phyloP scores from a whole-genome alignment of 2,888 invertebrate genomes.

The Nemotelus pantherinus region DNA sequence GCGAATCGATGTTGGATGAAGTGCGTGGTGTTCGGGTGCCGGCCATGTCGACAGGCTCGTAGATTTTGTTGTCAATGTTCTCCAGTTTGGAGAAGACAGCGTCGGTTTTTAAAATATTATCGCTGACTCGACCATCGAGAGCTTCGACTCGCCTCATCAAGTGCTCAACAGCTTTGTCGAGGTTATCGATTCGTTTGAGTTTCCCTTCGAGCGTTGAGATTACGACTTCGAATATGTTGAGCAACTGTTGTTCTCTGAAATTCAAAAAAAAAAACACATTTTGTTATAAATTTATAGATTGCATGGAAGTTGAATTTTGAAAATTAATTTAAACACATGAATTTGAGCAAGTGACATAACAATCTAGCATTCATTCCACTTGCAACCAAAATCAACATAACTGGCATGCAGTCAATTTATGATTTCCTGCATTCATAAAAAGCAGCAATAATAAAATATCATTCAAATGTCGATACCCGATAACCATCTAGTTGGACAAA shows the following conservation, averaged over 20 bases:
- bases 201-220: slow-evolving; percentile 89
- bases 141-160: slow-evolving; percentile 86
- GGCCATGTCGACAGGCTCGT: slow-evolving; percentile 64
- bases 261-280: slow-evolving; percentile 57
- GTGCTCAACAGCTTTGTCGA: slow-evolving; percentile 88
- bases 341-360: too few species aligned
- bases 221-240: slow-evolving; percentile 89
- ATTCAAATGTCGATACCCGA: too few species aligned
- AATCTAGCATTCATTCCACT: too few species aligned
- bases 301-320: too few species aligned
- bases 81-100: slow-evolving; percentile 81
- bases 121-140: slow-evolving; percentile 81
- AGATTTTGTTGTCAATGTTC: slow-evolving; percentile 78
- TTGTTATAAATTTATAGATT: too few species aligned
- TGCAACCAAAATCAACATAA: too few species aligned
- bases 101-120: slow-evolving; percentile 86
- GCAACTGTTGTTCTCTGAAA: slow-evolving; percentile 87
- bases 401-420: too few species aligned
- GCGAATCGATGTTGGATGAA: slow-evolving; percentile 70
- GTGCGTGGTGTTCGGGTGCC: slow-evolving; percentile 55
- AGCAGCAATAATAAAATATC: not conserved
- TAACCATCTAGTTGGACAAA: not conserved
- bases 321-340: too few species aligned
- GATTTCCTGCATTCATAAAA: not conserved
- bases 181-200: slow-evolving; percentile 85